phyloP scores from a whole-genome alignment of 2,113 vertebrate genomes.

The Tylochromis polylepis region DNA sequence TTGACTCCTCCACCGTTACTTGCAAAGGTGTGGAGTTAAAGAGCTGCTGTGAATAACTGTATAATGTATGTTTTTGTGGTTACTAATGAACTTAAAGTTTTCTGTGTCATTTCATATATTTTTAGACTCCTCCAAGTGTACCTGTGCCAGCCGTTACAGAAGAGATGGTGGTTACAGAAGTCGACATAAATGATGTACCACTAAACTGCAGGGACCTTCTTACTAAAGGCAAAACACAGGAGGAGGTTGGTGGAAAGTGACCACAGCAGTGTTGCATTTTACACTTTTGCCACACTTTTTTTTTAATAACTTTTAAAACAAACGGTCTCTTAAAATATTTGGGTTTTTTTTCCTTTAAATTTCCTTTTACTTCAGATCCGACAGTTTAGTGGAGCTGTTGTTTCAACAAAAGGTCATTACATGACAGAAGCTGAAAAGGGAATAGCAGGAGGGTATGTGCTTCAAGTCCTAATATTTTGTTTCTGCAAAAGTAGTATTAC shows the following conservation, averaged over 20 bases:
- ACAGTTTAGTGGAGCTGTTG: slow-evolving; percentile 69
- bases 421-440: slow-evolving; percentile 59
- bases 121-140: slow-evolving; percentile 40
- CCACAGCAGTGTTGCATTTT: background rate
- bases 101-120: background rate
- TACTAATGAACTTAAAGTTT: background rate
- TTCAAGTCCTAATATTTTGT: background rate
- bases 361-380: slow-evolving; percentile 61
- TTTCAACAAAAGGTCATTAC: slow-evolving; percentile 74
- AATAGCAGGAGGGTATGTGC: slow-evolving; percentile 59
- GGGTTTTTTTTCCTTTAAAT: background rate
- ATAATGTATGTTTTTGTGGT: background rate
- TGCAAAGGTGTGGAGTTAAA: slow-evolving; percentile 60
- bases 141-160: slow-evolving; percentile 54
- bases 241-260: slow-evolving; percentile 76
- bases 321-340: background rate
- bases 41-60: background rate
- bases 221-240: slow-evolving; percentile 91
- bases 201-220: slow-evolving; percentile 89
- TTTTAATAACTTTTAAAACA: background rate
- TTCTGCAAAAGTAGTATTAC: background rate
- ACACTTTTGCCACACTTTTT: background rate
- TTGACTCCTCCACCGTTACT: slow-evolving; percentile 78
- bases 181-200: slow-evolving; percentile 95
- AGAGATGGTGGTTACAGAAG: slow-evolving; percentile 90